Conservation (phyloP, 2,888 invertebrate genomes). For the Octonoba sinensis region DNA sequence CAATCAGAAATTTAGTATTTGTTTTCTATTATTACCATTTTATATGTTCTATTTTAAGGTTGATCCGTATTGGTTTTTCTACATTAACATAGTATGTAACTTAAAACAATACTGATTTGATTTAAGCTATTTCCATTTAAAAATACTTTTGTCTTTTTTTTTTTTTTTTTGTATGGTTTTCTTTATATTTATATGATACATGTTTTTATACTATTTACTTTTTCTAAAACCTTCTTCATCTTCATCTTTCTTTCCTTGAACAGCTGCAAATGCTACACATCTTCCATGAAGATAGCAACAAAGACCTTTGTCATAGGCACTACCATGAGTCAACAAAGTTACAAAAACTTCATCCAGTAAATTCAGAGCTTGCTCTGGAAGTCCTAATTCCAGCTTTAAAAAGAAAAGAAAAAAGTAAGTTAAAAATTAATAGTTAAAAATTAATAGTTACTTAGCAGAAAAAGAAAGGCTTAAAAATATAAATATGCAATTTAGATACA, state of each 20-base stretch:
- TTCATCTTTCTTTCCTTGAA: slow-evolving; percentile 20
- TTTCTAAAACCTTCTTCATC: slow-evolving; percentile 72
- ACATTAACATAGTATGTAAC: no score
- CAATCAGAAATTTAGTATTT: no score
- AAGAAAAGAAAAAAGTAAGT: slow-evolving; percentile 27
- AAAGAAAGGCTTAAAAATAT: not conserved
- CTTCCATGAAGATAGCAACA: slow-evolving; percentile 83
- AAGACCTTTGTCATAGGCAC: slow-evolving; percentile 84
- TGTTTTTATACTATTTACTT: slow-evolving; percentile 66
- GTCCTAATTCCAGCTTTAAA: slow-evolving; percentile 79
- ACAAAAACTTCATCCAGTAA: slow-evolving; percentile 80
- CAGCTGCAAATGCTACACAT: slow-evolving; percentile 78
- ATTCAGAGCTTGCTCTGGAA: slow-evolving; percentile 82
- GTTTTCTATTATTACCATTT: no score
- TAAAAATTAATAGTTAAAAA: slow-evolving; percentile 6
- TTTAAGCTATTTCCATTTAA: no score
- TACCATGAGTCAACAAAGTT: slow-evolving; percentile 83
- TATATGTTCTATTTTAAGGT: no score
- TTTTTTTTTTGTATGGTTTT: no score
- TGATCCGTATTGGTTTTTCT: no score
- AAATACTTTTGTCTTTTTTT: no score
- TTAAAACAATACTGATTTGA: no score
- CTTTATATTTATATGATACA: no score
- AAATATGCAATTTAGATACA: no score
- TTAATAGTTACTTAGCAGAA: slow-evolving; percentile 6